Percentiles rank a stretch among this genome's conserved stretches.
Evolutionary conservation across 2,113 vertebrate species (phyloP).

Genomic region (Gambusia holbrooki): DNA sequence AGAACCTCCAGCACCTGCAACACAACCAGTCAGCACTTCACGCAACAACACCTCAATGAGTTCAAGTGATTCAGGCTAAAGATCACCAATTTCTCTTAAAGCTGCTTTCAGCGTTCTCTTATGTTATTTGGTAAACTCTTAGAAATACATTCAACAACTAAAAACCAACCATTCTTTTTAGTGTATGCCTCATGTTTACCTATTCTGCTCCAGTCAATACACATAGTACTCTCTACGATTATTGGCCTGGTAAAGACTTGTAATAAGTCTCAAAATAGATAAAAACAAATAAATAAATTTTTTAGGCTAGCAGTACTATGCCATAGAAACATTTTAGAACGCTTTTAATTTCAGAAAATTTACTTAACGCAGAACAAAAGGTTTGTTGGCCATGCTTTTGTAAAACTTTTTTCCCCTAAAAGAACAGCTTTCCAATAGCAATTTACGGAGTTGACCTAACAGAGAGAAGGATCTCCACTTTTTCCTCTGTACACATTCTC

Average conservation of each 20-base stretch:
- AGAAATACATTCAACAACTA: neutral
- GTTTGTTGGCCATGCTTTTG: neutral
- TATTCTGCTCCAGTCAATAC: neutral
- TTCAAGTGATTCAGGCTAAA: slow-evolving; percentile 11
- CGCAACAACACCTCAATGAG: slow-evolving; percentile 23
- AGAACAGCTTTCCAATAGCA: neutral
- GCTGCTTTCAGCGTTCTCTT: neutral
- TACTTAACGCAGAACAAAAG: neutral
- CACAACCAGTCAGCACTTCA: slow-evolving; percentile 48
- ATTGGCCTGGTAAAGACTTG: neutral
- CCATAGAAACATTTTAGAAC: neutral
- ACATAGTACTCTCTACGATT: neutral
- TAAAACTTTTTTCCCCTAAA: neutral
- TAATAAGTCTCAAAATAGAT: neutral
- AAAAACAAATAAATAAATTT: neutral
- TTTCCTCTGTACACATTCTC: neutral
- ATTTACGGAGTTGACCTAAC: neutral
- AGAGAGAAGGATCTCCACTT: neutral
- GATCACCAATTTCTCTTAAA: neutral
- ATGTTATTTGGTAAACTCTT: neutral
- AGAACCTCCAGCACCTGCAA: slow-evolving; percentile 93
- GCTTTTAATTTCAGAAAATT: neutral
- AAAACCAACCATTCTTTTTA: neutral
- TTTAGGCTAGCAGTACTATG: neutral
- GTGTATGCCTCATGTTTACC: neutral